Conservation (phyloP, 2,888 invertebrate species). For the Campoplex capitator region DNA sequence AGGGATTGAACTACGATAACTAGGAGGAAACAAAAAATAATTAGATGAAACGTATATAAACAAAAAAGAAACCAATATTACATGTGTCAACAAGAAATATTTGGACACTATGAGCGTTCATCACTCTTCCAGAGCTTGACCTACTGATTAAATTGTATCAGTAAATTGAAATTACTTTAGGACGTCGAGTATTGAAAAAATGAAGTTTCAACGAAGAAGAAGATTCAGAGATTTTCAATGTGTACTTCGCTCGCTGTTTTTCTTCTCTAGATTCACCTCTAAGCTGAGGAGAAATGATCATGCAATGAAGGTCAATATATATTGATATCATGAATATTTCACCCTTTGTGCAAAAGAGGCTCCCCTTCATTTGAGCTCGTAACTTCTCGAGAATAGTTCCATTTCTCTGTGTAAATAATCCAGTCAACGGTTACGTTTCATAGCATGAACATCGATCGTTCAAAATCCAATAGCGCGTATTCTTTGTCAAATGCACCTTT, state of each 20-base stretch:
- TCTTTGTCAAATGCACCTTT: not conserved
- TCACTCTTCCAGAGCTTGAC: not conserved
- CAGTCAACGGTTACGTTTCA: not conserved
- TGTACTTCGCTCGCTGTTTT: not conserved
- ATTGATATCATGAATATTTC: too few relatives aligned
- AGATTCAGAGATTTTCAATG: not conserved
- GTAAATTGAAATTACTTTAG: not conserved
- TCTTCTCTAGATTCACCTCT: too few relatives aligned
- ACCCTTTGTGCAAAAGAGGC: too few relatives aligned
- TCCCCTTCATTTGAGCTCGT: too few relatives aligned
- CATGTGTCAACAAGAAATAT: not conserved
- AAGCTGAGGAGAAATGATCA: too few relatives aligned
- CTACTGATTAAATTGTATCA: not conserved
- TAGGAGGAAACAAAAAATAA: not conserved
- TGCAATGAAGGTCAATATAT: too few relatives aligned
- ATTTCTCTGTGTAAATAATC: too few relatives aligned
- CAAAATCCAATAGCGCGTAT: constrained; percentile 8
- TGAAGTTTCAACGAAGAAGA: constrained; percentile 8
- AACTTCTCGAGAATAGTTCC: too few relatives aligned
- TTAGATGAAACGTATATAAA: not conserved
- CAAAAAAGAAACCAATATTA: not conserved
- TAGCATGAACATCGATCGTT: constrained; percentile 20
- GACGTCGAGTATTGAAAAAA: too few relatives aligned
- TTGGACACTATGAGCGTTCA: not conserved
- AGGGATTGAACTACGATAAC: not conserved